Evolutionary conservation across 2,113 vertebrate species (phyloP), one percentile per base, ranked within the genome.

Genomic region (Eublepharis macularius): DNA sequence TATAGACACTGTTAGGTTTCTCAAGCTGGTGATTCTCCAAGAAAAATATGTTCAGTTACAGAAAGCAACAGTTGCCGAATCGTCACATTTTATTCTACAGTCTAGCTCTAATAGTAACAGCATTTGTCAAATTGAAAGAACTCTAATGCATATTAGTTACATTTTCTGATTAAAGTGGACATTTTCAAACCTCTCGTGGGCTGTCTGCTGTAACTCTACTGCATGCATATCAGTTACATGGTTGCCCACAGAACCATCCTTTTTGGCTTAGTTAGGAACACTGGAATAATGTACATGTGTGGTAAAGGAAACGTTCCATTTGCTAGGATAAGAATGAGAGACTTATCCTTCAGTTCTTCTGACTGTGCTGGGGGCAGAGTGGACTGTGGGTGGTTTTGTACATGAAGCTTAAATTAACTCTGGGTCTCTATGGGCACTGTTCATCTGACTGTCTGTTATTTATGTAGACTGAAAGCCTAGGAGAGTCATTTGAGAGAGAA

Each of bases 141-240:
- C 65, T n/a, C 39, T 6, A 1, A 74, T 51, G 6, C 43, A 13
- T 69, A 80, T 80, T 39, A 49, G 41, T 47, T 77, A 54, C 3
- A 51, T 74, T 43, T 81, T 70, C 4, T 66, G 12, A 85, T 85
- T 85, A 73, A 88, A 82, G 69, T 81, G n/a, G 74, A 82, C 73
- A 54, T 82, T 88, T 85, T 45, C 76, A 88, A 76, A 83, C 68
- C 81, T 72, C 83, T 89, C 83, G 69, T 84, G 78, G 88, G 76
- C 66, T 88, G 69, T 57, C 74, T 85, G 36, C 34, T 90, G 78
- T 89, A 83, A 41, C 2, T 34, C 29, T 29, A 9, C 74, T 87
- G 41, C 21, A 84, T 24, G 66, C 29, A 26, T 34, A 34, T 6
- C 26, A 51, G n/a, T 80, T 91, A 82, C 2, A 51, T 6, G 16